A percentile compares a stretch with the other conserved stretches of the same genome.
phyloP scores from a whole-genome alignment of 2,888 invertebrate species.

The Formica aserva region DNA sequence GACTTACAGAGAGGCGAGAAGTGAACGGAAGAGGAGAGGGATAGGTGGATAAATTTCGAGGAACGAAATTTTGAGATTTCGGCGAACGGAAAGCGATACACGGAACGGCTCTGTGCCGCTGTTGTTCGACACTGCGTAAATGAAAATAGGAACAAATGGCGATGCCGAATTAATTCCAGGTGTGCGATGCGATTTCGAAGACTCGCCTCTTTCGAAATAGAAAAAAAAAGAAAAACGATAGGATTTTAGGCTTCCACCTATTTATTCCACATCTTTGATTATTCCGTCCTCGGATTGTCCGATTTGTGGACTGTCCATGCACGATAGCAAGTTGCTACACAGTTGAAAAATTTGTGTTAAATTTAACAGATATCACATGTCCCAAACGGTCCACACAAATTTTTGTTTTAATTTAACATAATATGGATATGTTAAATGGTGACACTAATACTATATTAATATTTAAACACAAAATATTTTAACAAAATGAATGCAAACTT shows the following conservation, averaged over 20 bases:
- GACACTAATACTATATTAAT: too few relatives aligned
- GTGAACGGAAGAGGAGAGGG: neutral
- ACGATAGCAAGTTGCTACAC: neutral
- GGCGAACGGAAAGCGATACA: conserved; percentile 67
- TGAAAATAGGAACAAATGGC: conserved; percentile 65
- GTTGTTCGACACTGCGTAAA: conserved; percentile 66
- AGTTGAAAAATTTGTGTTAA: too few relatives aligned
- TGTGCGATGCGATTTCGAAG: neutral
- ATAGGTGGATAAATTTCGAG: conserved; percentile 48
- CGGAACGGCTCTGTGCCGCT: conserved; percentile 58
- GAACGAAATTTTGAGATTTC: conserved; percentile 74
- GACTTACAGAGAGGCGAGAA: conserved; percentile 5
- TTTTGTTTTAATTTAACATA: too few relatives aligned
- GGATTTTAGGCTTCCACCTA: neutral
- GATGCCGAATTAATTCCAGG: conserved; percentile 5
- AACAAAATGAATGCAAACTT: too few relatives aligned
- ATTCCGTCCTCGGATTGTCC: neutral
- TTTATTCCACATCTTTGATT: neutral
- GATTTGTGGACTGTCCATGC: neutral
- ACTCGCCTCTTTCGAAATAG: neutral
- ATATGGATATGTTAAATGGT: too few relatives aligned
- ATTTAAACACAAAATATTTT: too few relatives aligned
- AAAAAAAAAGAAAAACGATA: neutral
- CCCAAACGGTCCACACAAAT: too few relatives aligned
- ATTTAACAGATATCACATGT: too few relatives aligned